Evolutionary conservation across 2,888 invertebrate genomes (phyloP), one percentile per base, ranked within the genome.

Genomic region (Ephialtes manifestator): DNA sequence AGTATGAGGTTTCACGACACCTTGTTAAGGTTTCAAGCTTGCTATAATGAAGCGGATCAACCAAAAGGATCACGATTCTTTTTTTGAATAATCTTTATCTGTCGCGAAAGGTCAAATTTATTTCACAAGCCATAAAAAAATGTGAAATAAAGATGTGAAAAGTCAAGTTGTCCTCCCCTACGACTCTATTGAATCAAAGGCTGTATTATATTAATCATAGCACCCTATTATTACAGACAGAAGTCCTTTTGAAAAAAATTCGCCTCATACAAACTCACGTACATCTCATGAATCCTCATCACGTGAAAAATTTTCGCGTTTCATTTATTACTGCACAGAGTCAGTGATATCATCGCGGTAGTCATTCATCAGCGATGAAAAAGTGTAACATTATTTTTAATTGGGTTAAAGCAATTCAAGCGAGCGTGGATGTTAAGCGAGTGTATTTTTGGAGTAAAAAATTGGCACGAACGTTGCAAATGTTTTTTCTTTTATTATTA

Each of bases 361-460:
- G 75, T 79, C 74, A 85, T 82, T 85, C 85, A 85, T 85, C 71
- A 75, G 67, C 67, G 76, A 79, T 79, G 79, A 82, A 85, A 84
- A 78, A 85, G 76, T 81, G 81, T 80, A 60, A 85, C 79, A 79
- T 85, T 84, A 60, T 85, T 76, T 85, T 85, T 72, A 85, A 85
- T 85, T 85, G 79, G 82, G 82, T 85, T 82, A 60, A 58, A 85
- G 85, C 79, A 72, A 85, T 82, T 82, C 75, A 82, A 70, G 67
- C 79, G 75, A n/a, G 79, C 15, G 20, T 7, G 76, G 46, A 67
- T 24, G 20, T 67, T 48, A 39, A 65, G 53, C 18, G 35, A 55
- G 51, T 51, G 51, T 72, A 76, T 80, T 82, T 82, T 85, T 75
- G 18, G 51, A 79, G 65, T 75, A 68, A 82, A 85, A 85, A 82